Base-by-base conservation (phyloP, 1,140 invertebrate species). In the Diorhabda carinulata region DNA sequence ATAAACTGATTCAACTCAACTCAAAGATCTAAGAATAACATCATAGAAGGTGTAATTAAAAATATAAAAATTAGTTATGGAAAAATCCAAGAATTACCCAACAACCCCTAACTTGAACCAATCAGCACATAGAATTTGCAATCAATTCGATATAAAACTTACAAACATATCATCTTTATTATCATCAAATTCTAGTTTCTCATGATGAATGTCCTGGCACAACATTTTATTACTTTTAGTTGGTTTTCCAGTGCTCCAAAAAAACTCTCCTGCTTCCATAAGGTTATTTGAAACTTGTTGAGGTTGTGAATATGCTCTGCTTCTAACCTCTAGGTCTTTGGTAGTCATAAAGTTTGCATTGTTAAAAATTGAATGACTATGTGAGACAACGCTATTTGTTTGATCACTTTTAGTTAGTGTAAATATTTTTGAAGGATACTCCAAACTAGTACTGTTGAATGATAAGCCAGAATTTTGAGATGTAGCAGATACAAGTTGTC, bases 361-460 rank as follows among this genome's bases (percentile, higher is more conserved):
- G n/a, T 65, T 65, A 3, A 65, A 57, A 43, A 42, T n/a, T 9
- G 64, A 65, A 4, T 42, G 5, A 41, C 10, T 56, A 10, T 47
- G 47, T 8, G 45, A 57, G 5, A 65, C 9, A 40, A 64, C 7
- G 5, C n/a, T 47, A 57, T 43, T 57, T 57, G 7, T 57, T 5
- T 40, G 6, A 56, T 65, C 56, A 56, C 8, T 43, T 57, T 5
- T 57, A 4, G 64, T 47, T 42, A 65, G 8, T 5, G 64, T 47
- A 65, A 47, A 65, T 40, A 65, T 65, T 57, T 57, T 65, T 9
- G 64, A 65, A 9, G 64, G 64, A 40, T 42, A 43, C 8, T 65
- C 64, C 43, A 65, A 64, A 42, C 47, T 56, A 42, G 8, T 7
- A 45, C 64, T 65, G 47, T 64, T 64, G 42, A 65, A 65, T 3